These are phyloP conservation scores for Enteromius viviparus DNA, from an alignment of 2,797 vertebrate genomes.

Conservation along the genomic window DNA sequence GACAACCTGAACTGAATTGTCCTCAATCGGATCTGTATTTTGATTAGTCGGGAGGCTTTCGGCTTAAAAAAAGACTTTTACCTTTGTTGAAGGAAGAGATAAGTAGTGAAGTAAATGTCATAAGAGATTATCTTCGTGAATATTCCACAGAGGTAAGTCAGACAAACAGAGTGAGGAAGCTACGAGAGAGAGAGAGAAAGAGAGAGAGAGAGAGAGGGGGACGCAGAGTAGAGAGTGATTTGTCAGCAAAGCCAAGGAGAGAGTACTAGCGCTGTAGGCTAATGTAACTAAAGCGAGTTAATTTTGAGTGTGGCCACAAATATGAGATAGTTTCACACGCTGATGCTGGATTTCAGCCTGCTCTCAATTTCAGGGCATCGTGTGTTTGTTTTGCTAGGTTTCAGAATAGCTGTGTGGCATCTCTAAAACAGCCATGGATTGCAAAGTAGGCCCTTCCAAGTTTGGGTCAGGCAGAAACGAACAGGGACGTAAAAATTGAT, in stretches of 20 bases:
- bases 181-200: neutral
- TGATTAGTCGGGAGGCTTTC: neutral
- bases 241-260: conserved; percentile 44
- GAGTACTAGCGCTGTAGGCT: conserved; percentile 3
- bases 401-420: conserved; percentile 20
- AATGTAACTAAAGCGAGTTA: conserved; percentile 3
- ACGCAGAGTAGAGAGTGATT: conserved; percentile 8
- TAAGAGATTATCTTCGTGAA: conserved; percentile 70
- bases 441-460: neutral
- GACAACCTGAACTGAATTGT: neutral
- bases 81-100: conserved; percentile 47
- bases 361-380: neutral
- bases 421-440: conserved; percentile 11
- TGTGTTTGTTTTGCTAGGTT: neutral
- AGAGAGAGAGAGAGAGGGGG: neutral
- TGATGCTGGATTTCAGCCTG: conserved; percentile 23
- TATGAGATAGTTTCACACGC: conserved; percentile 11
- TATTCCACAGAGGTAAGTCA: conserved; percentile 72
- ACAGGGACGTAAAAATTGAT: conserved; percentile 27
- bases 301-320: neutral
- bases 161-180: conserved; percentile 54
- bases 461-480: conserved; percentile 1
- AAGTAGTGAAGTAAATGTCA: conserved; percentile 73
- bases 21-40: neutral
- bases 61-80: neutral